Percentiles rank a stretch among this genome's conserved stretches.
Conservation (phyloP, 2,797 vertebrate genomes). For the Silurus lanzhouensis region DNA sequence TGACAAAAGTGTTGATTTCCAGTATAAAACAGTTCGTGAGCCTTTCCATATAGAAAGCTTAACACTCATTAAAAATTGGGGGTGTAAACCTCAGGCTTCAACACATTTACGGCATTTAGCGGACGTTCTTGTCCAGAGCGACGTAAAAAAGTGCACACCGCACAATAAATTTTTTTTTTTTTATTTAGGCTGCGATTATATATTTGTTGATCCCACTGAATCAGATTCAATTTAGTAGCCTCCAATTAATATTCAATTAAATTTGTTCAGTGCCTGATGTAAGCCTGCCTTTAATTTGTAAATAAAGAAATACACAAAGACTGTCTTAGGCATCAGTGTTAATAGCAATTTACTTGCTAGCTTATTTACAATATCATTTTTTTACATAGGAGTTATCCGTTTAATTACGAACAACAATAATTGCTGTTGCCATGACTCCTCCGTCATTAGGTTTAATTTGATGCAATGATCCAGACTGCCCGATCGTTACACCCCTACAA, state of each 20-base stretch:
- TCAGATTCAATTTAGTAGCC: not conserved
- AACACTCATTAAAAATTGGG: not conserved
- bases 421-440: not conserved
- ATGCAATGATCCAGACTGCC: not conserved
- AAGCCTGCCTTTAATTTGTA: not conserved
- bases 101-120: not conserved
- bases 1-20: conserved; percentile 10
- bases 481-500: not conserved
- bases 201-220: not conserved
- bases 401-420: not conserved
- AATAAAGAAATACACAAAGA: not conserved
- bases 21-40: not conserved
- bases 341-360: not conserved
- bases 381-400: not conserved
- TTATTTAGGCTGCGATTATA: not conserved
- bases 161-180: not conserved
- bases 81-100: not conserved
- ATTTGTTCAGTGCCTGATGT: not conserved
- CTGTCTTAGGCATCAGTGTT: not conserved
- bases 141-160: no score
- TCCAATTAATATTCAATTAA: not conserved
- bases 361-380: not conserved
- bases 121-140: no score
- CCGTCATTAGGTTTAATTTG: not conserved
- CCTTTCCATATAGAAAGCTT: not conserved